Evolutionary conservation across 2,113 vertebrate genomes (phyloP).

Genomic region (Picathartes gymnocephalus): DNA sequence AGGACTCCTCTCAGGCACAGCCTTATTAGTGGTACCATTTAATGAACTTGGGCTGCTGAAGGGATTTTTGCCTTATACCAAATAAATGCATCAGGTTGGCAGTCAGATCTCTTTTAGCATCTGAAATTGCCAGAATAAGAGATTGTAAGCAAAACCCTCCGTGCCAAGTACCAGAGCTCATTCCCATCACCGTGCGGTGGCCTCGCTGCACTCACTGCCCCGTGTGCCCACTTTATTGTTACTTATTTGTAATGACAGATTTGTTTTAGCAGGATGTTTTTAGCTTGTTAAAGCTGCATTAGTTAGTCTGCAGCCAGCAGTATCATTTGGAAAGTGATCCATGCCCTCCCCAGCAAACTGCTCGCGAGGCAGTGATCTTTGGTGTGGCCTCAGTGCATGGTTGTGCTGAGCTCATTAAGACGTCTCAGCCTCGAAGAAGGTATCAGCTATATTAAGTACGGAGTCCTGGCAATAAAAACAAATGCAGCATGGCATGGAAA

Average conservation of each 20-base stretch:
- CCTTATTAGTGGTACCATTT: not conserved
- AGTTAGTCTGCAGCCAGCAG: not conserved
- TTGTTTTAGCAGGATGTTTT: not conserved
- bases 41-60: not conserved
- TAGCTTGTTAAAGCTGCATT: not conserved
- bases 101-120: not conserved
- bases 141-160: not conserved
- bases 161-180: not conserved
- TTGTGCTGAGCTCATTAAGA: constrained; percentile 41
- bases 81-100: not conserved
- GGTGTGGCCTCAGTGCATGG: not conserved
- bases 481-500: constrained; percentile 29
- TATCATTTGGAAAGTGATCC: not conserved
- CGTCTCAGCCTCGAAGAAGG: not conserved
- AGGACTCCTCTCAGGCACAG: not conserved
- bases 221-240: not conserved
- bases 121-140: not conserved
- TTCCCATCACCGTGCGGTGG: accelerated
- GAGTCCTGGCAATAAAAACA: constrained; percentile 35
- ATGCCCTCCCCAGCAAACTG: not conserved
- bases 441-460: not conserved
- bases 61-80: not conserved
- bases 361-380: not conserved
- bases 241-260: not conserved
- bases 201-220: not conserved